Evolutionary conservation across 2,797 vertebrate genomes (phyloP), one percentile per base, ranked within the genome.

Genomic region (Apogon talboti): DNA sequence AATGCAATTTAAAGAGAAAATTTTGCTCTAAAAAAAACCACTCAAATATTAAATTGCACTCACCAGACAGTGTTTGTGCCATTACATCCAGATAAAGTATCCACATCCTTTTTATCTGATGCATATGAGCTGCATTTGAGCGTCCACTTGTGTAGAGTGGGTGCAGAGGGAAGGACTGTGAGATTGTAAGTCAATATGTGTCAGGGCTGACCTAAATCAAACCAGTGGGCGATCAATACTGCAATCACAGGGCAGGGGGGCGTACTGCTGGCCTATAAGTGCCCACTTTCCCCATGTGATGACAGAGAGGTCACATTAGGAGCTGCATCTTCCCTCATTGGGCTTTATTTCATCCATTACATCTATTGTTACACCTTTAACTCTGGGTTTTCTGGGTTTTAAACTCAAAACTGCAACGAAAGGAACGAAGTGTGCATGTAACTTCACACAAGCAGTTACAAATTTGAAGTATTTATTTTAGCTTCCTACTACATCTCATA

Each of bases 131-230:
- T 24, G 33, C 49, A 46, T 75, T 63, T 80, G 43, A 77, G 50
- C 45, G 18, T 67, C 69, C 66, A 67, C 63, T 81, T 66, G 40
- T 44, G 48, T 11, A 35, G 58, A 78, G 60, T 54, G 15, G 16
- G 41, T 54, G 41, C 40, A 6, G 11, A 16, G 49, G 14, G 63
- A 24, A 64, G 0, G 2, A 56, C 58, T 44, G 66, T 7, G 7
- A 2, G 65, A 65, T 1, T 19, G 56, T 68, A 47, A 65, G 55
- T 85, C 88, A 43, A 82, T 89, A 81, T 40, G 47, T 74, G 70
- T 82, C 81, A 57, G 51, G 56, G 65, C 78, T 91, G 91, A 91
- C 90, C 92, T 82, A 85, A 72, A 90, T 92, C 51, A 70, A 63
- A 71, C 64, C 66, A 41, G 47, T 48, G 10, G 71, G 2, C 30